These are phyloP conservation scores for Champsocephalus gunnari DNA, from an alignment of 2,797 vertebrate genomes.

Conservation along the genomic window DNA sequence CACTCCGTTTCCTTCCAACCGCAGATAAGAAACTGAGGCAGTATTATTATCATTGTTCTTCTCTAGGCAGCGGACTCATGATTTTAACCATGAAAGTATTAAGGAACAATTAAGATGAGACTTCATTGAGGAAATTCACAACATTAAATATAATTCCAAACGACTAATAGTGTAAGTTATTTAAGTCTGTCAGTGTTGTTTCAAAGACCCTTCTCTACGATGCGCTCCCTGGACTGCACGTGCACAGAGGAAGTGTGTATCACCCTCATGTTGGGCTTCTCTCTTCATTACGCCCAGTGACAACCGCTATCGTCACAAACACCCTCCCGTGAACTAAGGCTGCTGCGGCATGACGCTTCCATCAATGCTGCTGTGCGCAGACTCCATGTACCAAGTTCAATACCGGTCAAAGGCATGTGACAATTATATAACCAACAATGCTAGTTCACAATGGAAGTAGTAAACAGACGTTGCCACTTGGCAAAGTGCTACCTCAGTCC, in stretches of 20 bases:
- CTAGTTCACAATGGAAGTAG: no score
- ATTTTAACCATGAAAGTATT: background rate
- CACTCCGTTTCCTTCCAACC: no score
- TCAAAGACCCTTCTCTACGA: background rate
- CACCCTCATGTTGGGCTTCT: slow-evolving; percentile 49
- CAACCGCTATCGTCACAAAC: slow-evolving; percentile 66
- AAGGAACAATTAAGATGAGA: background rate
- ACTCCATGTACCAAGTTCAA: background rate
- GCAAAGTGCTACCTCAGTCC: no score
- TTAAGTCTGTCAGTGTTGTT: background rate
- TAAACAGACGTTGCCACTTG: no score
- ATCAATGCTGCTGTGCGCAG: background rate
- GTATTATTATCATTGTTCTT: no score
- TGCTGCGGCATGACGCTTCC: slow-evolving; percentile 29
- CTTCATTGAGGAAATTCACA: no score
- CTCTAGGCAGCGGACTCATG: no score
- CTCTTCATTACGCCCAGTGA: slow-evolving; percentile 16
- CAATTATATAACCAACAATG: slow-evolving; percentile 4
- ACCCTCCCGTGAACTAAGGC: slow-evolving; percentile 55
- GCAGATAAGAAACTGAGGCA: no score
- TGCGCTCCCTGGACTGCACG: slow-evolving; percentile 15
- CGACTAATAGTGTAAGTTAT: background rate
- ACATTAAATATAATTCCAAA: background rate
- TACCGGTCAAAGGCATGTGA: slow-evolving; percentile 5
- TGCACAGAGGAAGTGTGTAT: slow-evolving; percentile 31